Evolutionary conservation across 2,113 vertebrate species (phyloP), one percentile per base, ranked within the genome.

Genomic region (Telmatochromis bifrenatus): DNA sequence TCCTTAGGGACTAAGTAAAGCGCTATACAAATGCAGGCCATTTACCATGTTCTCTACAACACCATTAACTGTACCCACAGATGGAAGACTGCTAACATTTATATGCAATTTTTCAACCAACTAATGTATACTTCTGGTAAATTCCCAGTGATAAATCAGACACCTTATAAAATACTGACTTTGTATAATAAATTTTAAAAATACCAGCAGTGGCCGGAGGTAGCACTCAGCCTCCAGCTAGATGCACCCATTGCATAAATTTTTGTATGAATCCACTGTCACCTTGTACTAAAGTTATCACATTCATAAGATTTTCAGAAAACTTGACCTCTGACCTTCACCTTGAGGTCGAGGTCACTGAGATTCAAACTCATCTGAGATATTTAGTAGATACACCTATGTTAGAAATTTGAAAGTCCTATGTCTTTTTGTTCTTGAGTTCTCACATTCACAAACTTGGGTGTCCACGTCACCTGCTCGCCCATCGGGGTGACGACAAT

Each of bases 41-140:
- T 56, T 56, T 28, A 56, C 55, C 13, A 9, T 60, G 45, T 51
- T 51, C 10, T 2, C 73, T 77, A 51, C 17, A 77, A 51, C 4
- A 77, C 45, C 26, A 77, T n/a, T 49, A 51, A 51, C 45, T 51
- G 10, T n/a, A 77, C 10, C 26, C 45, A 31, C 73, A 31, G 42
- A 77, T 47, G 14, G 39, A 47, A 17, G 4, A 47, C 42, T 77
- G 9, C 3, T 47, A 28, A 49, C 15, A 75, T 28, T 47, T 75
- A 49, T 77, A 49, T 77, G 17, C 73, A 77, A 51, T 11, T 77
- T 51, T 77, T 28, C 15, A 77, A 77, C 42, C 9, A 47, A 77
- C 26, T 77, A 31, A 28, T 31, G 7, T 77, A 3, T 77, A 31
- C 10, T 8, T 31, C 70, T 49, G 45, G 9, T 19, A 31, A 77